Evolutionary conservation across 1,140 invertebrate species (phyloP), one percentile per base, ranked within the genome.

Genomic region (Luehdorfia chinensis): DNA sequence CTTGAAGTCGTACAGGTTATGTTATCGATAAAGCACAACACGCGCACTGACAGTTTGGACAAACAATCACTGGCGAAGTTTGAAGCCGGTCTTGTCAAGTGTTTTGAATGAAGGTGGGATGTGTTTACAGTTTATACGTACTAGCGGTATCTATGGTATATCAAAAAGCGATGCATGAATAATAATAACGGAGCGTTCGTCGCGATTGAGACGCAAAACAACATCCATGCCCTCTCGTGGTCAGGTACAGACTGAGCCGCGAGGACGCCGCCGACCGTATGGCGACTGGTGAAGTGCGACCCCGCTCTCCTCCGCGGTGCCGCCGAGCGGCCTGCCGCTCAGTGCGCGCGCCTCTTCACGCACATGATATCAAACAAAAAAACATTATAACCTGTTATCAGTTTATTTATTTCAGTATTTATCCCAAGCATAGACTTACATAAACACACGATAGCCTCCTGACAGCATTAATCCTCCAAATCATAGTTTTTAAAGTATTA

Each of bases 1-100:
- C 81, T 85, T 85, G 81, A 85, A 85, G 72, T 65, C 63, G 65
- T 84, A 84, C 75, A 85, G 78, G 81, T 85, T 85, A 83, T 81
- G 78, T 75, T 84, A 79, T 83, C 74, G 75, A 79, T 81, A 76
- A 79, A 85, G 72, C 78, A 83, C 73, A 81, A 83, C 81, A 85
- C 77, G 75, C 76, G 70, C 76, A 80, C 76, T 84, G 70, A 67
- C 71, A 83, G 80, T 75, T 75, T 61, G 58, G 61, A 62, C 68
- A 80, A 84, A 83, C 78, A 81, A 79, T 76, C 81, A 78, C 77
- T 72, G 63, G 67, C 75, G 69, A 79, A 78, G 75, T 80, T 79
- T 64, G 63, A 30, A 63, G 55, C 65, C 66, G 66, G 61, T 71
- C 39, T 61, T 37, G 36, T 39, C 43, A 59, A 58, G 34, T 50